Base-by-base conservation (phyloP, 2,113 vertebrate genomes). In the Gavialis gangeticus region DNA sequence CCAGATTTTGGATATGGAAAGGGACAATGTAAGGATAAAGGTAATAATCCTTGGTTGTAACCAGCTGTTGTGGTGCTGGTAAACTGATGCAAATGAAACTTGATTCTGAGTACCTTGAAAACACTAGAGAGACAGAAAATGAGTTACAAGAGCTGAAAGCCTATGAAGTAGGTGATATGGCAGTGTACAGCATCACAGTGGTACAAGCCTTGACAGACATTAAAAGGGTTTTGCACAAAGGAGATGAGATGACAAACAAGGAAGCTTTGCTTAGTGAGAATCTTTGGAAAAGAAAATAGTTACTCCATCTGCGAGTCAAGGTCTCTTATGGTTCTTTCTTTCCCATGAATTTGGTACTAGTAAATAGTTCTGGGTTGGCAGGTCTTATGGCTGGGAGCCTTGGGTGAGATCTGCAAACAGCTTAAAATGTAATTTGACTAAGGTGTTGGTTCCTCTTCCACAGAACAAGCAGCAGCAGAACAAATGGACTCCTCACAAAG, bases 71-170 rank as follows among this genome's bases (percentile, higher is more conserved):
- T 28, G 30, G 57, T 80, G 54, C 19, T 34, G 62, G 75, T 94
- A 81, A 83, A 92, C 79, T 76, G 59, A 91, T 63, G 13, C 82
- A 84, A 87, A 57, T 69, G 55, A 95, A 91, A 87, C 57, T 64
- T 55, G 84, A 85, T 84, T 89, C 82, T 54, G 75, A 88, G n/a
- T 77, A 69, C 82, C 91, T 93, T 14, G 1, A 25, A 85, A 94
- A 58, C 79, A 55, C 57, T 79, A 30, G 87, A n/a, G 59, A 90
- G 28, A 88, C 92, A 95, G 82, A 75, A 64, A 63, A 71, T 0
- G 0, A 25, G 19, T 34, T 81, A 59, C 3, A 34, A 64, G 9
- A 79, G 89, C 60, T 18, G 30, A 85, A 89, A 84, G 0, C 9
- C 24, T 62, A 58, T 4, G n/a, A 85, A 7, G 11, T 58, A 67